Conservation (phyloP, 1,140 invertebrate species). For the Drosophila setifemur region DNA sequence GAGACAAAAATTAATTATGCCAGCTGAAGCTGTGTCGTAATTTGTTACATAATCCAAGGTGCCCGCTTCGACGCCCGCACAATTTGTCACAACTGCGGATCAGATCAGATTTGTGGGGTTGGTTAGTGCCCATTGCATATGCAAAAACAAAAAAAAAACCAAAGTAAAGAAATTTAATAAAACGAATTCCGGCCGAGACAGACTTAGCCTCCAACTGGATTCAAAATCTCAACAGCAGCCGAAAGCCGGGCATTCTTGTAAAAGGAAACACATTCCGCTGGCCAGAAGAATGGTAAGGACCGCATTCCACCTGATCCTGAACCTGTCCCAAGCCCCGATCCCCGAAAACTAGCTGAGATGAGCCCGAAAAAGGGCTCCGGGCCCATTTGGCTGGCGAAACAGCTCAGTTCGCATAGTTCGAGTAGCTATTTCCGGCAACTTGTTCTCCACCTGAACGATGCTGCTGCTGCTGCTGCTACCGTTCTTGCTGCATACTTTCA, state of each 20-base stretch:
- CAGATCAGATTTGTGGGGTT: not conserved
- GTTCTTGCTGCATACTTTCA: conserved; percentile 63
- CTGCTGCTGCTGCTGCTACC: not conserved
- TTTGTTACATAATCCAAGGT: conserved; percentile 57
- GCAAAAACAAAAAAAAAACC: conserved; percentile 4
- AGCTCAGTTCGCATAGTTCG: conserved; percentile 52
- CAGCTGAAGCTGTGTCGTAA: conserved; percentile 40
- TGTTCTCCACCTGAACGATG: conserved; percentile 16
- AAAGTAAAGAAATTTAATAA: conserved; percentile 42
- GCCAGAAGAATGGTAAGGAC: conserved; percentile 16
- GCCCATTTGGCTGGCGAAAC: conserved; percentile 18
- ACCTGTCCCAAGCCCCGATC: conserved; percentile 17
- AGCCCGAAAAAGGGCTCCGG: not conserved
- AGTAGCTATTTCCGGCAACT: conserved; percentile 57
- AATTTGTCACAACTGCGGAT: conserved; percentile 25
- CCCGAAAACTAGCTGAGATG: conserved; percentile 26
- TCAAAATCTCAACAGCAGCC: conserved; percentile 33
- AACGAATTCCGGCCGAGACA: conserved; percentile 41
- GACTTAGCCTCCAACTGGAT: conserved; percentile 15
- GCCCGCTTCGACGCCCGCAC: not conserved
- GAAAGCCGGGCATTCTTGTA: too few species aligned
- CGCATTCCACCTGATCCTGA: conserved; percentile 36
- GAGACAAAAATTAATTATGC: conserved; percentile 64
- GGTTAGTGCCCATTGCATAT: conserved; percentile 1
- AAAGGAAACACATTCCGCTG: conserved; percentile 32